A percentile compares a stretch with the other conserved stretches of the same genome.
Conservation (phyloP, 2,797 vertebrate genomes). For the Melanogrammus aeglefinus region DNA sequence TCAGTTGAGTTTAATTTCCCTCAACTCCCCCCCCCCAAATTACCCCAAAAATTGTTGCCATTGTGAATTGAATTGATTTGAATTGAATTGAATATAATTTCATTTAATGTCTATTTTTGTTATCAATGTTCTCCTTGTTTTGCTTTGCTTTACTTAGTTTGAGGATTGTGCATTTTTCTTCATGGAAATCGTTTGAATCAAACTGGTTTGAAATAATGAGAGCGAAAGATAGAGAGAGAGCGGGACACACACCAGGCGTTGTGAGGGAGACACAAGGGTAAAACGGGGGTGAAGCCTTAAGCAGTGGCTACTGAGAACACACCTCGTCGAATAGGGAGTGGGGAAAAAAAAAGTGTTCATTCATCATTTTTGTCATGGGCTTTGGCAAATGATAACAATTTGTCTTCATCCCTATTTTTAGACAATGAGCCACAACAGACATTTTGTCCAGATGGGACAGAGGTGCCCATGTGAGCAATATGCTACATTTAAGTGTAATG, state of each 20-base stretch:
- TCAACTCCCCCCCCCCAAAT: no score
- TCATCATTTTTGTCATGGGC: conserved; percentile 99
- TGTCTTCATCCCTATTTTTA: conserved; percentile 99
- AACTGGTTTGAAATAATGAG: conserved; percentile 48
- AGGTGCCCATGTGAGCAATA: conserved; percentile 86
- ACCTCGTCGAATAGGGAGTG: conserved; percentile 49
- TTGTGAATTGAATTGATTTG: no score
- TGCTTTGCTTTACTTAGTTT: no score
- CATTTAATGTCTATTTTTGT: no score
- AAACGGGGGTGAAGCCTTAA: conserved; percentile 85
- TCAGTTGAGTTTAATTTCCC: no score
- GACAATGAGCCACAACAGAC: conserved; percentile 99
- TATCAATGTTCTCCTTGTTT: no score
- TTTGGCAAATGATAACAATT: conserved; percentile 99
- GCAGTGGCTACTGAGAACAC: conserved; percentile 97
- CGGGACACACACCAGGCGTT: conserved; percentile 62
- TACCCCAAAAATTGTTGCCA: no score
- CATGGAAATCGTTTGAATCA: no score
- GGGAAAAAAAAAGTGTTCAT: conserved; percentile 94
- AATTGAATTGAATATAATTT: no score
- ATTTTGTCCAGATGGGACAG: conserved; percentile 97
- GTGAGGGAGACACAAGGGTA: conserved; percentile 36
- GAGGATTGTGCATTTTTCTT: no score
- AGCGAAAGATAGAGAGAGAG: conserved; percentile 60
- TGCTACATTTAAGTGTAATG: conserved; percentile 80